Evolutionary conservation across 2,888 invertebrate species (phyloP), one percentile per base, ranked within the genome.

Genomic region (Steromphala cineraria): DNA sequence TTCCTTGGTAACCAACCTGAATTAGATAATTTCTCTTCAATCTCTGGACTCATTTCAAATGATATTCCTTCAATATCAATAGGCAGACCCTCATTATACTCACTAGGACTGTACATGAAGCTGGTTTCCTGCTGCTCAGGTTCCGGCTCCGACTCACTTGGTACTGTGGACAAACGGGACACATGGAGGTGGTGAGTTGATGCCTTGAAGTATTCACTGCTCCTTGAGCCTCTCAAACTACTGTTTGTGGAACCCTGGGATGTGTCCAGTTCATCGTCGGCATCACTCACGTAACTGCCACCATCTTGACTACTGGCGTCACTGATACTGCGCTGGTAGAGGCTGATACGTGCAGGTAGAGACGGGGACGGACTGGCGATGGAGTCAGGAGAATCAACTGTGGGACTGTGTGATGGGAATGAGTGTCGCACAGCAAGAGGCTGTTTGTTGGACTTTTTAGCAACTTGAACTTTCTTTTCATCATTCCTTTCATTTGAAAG

Each of bases 191-290:
- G 67, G 21, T 75, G 31, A 36, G 77, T 82, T 15, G 82, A 78
- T 75, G 56, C 80, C 28, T 62, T 62, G 28, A 62, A 52, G 76
- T 78, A 8, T 85, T 78, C 46, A 86, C 62, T 80, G 81, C 81
- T 31, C 82, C 80, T 56, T 82, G 82, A 13, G 79, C 82, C 56
- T 80, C 82, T 53, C 77, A 83, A 80, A 28, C 81, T 79, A 31
- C 84, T 82, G 8, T 80, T 80, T 83, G 85, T 87, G 0, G 89
- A 87, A 17, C 86, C 82, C 67, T 83, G 85, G 0, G 89, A 89
- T 3, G 67, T 56, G 28, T 86, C 88, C 67, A 80, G 81, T 71
- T 89, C 89, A 81, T 89, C 89, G 83, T 89, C 89, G n/a, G 89
- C 89, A 84, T 89, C 89, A 80, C 87, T 85, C 28, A 77, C 75